A percentile compares a stretch with the other conserved stretches of the same genome.
phyloP scores from a whole-genome alignment of 1,140 invertebrate genomes.

The Drosophila albomicans region DNA sequence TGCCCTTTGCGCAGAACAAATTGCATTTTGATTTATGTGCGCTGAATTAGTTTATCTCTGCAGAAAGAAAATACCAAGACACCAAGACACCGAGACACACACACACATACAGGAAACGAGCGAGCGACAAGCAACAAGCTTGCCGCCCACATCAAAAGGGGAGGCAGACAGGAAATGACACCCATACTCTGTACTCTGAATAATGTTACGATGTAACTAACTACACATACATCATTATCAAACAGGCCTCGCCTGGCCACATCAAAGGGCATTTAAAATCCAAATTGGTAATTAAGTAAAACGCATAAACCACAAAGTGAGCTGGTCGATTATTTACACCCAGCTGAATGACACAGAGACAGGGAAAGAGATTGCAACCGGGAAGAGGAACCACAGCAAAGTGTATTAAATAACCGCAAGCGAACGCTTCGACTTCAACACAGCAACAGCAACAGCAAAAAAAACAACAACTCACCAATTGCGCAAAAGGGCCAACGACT shows the following conservation, averaged over 20 bases:
- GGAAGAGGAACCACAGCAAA: constrained; percentile 49
- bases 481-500: constrained; percentile 50
- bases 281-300: constrained; percentile 83
- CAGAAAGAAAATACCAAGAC: constrained; percentile 18
- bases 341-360: neutral
- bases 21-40: constrained; percentile 81
- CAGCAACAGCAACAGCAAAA: constrained; percentile 26
- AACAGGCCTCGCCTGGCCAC: constrained; percentile 45
- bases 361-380: constrained; percentile 38
- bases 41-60: constrained; percentile 74
- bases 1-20: constrained; percentile 79
- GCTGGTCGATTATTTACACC: constrained; percentile 77
- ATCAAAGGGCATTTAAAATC: constrained; percentile 79
- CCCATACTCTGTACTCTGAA: constrained; percentile 16
- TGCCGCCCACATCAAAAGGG: constrained; percentile 68
- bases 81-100: constrained; percentile 14
- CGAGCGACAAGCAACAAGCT: constrained; percentile 48
- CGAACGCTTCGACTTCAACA: constrained; percentile 71
- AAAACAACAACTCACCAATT: constrained; percentile 11
- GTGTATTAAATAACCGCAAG: constrained; percentile 81
- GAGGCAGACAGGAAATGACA: constrained; percentile 55
- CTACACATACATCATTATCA: neutral
- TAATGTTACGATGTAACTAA: constrained; percentile 14
- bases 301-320: constrained; percentile 76
- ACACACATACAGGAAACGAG: constrained; percentile 61